Percentiles rank a stretch among this genome's conserved stretches.
phyloP scores from a whole-genome alignment of 2,888 invertebrate species.

The Bugula neritina region DNA sequence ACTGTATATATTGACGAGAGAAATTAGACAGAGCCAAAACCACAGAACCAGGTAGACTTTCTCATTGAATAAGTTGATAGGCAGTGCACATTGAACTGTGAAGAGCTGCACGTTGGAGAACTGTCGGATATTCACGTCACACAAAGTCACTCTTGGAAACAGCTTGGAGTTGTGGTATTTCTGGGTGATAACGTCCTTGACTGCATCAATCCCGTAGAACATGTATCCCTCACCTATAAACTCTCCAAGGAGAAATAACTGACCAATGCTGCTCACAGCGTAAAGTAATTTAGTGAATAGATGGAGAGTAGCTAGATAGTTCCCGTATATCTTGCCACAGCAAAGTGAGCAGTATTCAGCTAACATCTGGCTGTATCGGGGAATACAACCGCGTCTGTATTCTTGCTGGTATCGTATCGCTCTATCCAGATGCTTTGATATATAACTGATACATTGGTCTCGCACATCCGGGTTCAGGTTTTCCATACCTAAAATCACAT shows the following conservation, averaged over 20 bases:
- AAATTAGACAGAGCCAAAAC: slow-evolving; percentile 57
- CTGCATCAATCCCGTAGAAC: slow-evolving; percentile 46
- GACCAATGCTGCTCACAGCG: slow-evolving; percentile 41
- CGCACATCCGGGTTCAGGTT: slow-evolving; percentile 42
- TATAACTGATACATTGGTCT: slow-evolving; percentile 52
- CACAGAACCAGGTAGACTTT: slow-evolving; percentile 56
- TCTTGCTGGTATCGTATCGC: slow-evolving; percentile 54
- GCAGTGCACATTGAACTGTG: slow-evolving; percentile 53
- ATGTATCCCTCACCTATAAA: slow-evolving; percentile 47
- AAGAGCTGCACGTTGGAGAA: slow-evolving; percentile 53
- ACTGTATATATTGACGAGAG: slow-evolving; percentile 51
- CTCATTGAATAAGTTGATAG: slow-evolving; percentile 37
- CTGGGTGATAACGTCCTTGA: slow-evolving; percentile 39
- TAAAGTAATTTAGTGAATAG: slow-evolving; percentile 42
- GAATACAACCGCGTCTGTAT: slow-evolving; percentile 51
- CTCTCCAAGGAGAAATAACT: slow-evolving; percentile 48
- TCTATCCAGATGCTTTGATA: slow-evolving; percentile 55
- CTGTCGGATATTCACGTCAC: slow-evolving; percentile 45
- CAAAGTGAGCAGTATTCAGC: slow-evolving; percentile 46
- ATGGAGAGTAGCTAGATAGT: slow-evolving; percentile 43
- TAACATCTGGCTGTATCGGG: slow-evolving; percentile 49
- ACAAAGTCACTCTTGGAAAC: slow-evolving; percentile 51
- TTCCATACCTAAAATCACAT: slow-evolving; percentile 26
- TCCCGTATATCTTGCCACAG: slow-evolving; percentile 42
- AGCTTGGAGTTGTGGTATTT: slow-evolving; percentile 46